Conservation (phyloP, 2,797 vertebrate species). For the Dendrocincla fuliginosa region DNA sequence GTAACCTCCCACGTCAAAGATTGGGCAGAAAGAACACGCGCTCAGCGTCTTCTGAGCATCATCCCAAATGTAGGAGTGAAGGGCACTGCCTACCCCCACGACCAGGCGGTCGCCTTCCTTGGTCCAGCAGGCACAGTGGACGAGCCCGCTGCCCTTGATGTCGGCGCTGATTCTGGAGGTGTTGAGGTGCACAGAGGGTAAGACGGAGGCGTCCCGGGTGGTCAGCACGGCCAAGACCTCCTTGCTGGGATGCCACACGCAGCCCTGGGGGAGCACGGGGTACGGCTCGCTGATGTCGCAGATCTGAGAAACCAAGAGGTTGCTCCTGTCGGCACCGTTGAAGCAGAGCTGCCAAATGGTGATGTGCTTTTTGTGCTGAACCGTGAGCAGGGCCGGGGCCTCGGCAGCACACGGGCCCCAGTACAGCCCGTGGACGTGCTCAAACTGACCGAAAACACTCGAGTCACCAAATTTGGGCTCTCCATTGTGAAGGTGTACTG, state of each 20-base stretch:
- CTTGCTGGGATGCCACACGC: conserved; percentile 91
- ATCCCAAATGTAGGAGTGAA: conserved; percentile 92
- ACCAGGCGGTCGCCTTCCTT: conserved; percentile 90
- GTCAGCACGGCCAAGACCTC: conserved; percentile 88
- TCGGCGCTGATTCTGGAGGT: conserved; percentile 83
- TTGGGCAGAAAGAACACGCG: conserved; percentile 85
- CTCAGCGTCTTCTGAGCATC: conserved; percentile 85
- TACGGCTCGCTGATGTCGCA: conserved; percentile 89
- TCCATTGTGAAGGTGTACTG: conserved; percentile 77
- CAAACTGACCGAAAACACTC: conserved; percentile 91
- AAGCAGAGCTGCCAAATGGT: conserved; percentile 92
- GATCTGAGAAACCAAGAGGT: conserved; percentile 86
- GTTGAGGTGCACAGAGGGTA: conserved; percentile 83
- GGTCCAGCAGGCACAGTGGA: conserved; percentile 95
- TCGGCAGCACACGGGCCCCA: conserved; percentile 85
- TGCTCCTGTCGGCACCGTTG: conserved; percentile 80
- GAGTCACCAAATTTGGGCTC: conserved; percentile 88
- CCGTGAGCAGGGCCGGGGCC: conserved; percentile 84
- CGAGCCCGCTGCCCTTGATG: conserved; percentile 79
- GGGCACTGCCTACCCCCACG: conserved; percentile 86
- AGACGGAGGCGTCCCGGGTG: conserved; percentile 83
- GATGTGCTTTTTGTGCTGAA: conserved; percentile 91
- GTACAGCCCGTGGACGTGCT: conserved; percentile 88
- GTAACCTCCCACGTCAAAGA: conserved; percentile 87
- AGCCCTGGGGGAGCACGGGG: conserved; percentile 91